Conservation (phyloP, 2,888 invertebrate genomes). For the Colletes collaris region DNA sequence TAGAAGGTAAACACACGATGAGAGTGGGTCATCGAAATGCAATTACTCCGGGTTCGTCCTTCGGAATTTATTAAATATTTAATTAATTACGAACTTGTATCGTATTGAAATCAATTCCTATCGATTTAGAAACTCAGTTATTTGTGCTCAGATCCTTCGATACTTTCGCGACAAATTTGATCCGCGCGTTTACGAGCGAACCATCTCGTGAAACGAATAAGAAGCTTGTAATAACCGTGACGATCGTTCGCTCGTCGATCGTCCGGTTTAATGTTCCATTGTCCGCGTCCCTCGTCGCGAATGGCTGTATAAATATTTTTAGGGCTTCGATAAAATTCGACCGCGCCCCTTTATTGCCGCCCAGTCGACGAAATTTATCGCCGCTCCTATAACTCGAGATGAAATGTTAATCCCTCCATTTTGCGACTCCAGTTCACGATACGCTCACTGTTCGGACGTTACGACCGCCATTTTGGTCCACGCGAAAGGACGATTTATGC, state of each 20-base stretch:
- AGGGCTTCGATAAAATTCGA: constrained; percentile 8
- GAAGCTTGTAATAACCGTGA: constrained; percentile 14
- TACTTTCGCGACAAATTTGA: constrained; percentile 16
- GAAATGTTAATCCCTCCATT: constrained; percentile 10
- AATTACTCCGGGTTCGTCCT: too few relatives aligned
- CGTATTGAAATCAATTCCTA: too few relatives aligned
- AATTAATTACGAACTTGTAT: too few relatives aligned
- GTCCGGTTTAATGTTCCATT: constrained; percentile 11
- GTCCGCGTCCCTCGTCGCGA: not conserved
- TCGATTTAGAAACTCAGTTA: too few relatives aligned
- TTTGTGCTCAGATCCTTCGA: not conserved
- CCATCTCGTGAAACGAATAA: not conserved
- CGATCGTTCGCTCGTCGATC: constrained; percentile 18
- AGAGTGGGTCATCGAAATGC: too few relatives aligned
- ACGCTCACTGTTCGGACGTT: not conserved
- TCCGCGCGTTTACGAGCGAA: not conserved
- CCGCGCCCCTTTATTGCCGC: not conserved
- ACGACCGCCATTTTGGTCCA: not conserved
- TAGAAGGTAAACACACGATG: too few relatives aligned
- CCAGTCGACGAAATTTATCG: constrained; percentile 11
- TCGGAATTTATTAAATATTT: too few relatives aligned
- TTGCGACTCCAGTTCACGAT: not conserved
- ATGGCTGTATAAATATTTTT: constrained; percentile 23
- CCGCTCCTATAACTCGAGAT: not conserved
- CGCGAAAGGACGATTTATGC: constrained; percentile 11